phyloP scores from a whole-genome alignment of 2,888 invertebrate genomes.

The Conistra vaccinii region DNA sequence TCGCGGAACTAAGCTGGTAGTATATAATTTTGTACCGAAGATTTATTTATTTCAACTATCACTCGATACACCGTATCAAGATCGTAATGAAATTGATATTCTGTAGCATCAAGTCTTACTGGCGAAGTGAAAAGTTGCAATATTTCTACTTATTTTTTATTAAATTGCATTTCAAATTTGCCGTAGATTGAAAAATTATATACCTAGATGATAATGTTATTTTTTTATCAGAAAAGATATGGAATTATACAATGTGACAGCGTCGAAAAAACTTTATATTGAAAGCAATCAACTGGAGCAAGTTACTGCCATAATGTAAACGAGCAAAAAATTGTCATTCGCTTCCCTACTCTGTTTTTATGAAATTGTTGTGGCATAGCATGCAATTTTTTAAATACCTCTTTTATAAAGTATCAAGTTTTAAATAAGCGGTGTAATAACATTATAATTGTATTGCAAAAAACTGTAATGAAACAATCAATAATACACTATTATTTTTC shows the following conservation, averaged over 20 bases:
- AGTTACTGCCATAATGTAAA: conserved; percentile 40
- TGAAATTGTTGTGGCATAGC: conserved; percentile 14
- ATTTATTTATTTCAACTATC: conserved; percentile 61
- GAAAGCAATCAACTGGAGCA: conserved; percentile 50
- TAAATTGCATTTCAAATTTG: conserved; percentile 12
- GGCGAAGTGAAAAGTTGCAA: conserved; percentile 19
- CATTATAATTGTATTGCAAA: neutral
- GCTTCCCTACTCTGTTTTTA: conserved; percentile 46
- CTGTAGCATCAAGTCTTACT: conserved; percentile 13
- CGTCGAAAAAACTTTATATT: conserved; percentile 4
- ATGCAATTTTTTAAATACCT: conserved; percentile 20
- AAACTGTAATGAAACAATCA: neutral
- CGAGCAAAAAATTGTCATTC: conserved; percentile 42
- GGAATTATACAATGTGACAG: conserved; percentile 28
- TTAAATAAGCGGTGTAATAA: neutral
- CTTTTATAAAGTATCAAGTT: conserved; percentile 2
- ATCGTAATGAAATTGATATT: conserved; percentile 49
- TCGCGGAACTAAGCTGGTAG: conserved; percentile 42
- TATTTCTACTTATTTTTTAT: conserved; percentile 18
- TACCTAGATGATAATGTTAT: neutral
- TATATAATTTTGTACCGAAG: conserved; percentile 54
- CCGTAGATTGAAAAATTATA: conserved; percentile 34
- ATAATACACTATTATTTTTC: neutral
- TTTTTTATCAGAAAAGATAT: conserved; percentile 18
- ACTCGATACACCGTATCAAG: conserved; percentile 26